Conservation (phyloP, 2,888 invertebrate genomes). For the Drosophila cognata region DNA sequence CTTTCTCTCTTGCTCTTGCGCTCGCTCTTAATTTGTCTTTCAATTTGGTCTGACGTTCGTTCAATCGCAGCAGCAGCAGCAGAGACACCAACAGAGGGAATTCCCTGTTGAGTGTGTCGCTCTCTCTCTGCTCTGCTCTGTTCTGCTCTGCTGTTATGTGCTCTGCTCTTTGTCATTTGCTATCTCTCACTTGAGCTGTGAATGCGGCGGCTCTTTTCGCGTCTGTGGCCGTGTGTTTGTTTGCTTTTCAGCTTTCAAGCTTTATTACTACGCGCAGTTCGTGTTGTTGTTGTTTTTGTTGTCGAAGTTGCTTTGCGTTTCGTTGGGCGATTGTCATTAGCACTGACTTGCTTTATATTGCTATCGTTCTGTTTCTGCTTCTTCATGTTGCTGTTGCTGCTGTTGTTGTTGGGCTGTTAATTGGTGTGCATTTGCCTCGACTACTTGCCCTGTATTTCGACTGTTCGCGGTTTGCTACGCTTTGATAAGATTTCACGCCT, state of each 20-base stretch:
- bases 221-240: conserved; percentile 35
- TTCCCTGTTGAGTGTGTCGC: conserved; percentile 65
- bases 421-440: conserved; percentile 49
- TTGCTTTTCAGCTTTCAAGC: conserved; percentile 54
- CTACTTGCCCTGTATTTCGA: conserved; percentile 32
- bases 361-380: background rate
- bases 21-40: conserved; percentile 57
- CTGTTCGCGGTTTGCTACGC: conserved; percentile 26
- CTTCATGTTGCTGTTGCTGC: conserved; percentile 26
- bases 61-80: conserved; percentile 42
- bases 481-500: conserved; percentile 55
- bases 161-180: conserved; percentile 16
- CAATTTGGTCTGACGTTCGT: conserved; percentile 48
- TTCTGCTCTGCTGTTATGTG: background rate
- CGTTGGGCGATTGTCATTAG: conserved; percentile 64
- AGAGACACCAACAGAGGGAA: conserved; percentile 67
- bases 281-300: conserved; percentile 25
- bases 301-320: conserved; percentile 46
- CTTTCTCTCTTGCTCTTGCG: conserved; percentile 2
- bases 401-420: conserved; percentile 45
- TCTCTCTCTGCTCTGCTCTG: background rate
- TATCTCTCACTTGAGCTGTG: conserved; percentile 41
- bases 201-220: conserved; percentile 23
- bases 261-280: conserved; percentile 46
- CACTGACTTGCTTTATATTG: conserved; percentile 29